Conservation (phyloP, 1,140 invertebrate genomes). For the Homalodisca vitripennis region DNA sequence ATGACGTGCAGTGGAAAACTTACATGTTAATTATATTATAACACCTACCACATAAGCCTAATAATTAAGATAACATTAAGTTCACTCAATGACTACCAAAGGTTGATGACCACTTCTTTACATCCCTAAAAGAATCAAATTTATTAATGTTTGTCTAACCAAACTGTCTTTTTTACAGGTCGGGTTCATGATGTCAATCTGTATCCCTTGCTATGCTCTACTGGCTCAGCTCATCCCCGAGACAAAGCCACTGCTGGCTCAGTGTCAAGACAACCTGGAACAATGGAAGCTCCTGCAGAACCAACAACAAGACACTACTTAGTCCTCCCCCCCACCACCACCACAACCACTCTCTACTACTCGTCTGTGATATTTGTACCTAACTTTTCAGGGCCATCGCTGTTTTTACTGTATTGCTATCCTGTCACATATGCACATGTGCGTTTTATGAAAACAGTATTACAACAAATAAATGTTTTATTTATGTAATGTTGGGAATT, state of each 20-base stretch:
- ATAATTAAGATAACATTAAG: no score
- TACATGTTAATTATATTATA: no score
- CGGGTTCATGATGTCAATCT: constrained; percentile 76
- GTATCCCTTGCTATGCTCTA: constrained; percentile 75
- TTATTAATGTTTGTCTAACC: neutral
- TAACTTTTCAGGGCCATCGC: constrained; percentile 8
- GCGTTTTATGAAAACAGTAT: constrained; percentile 20
- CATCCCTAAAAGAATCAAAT: neutral
- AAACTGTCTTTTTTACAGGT: constrained; percentile 55
- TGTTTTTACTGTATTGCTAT: constrained; percentile 1
- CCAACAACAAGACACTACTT: constrained; percentile 25
- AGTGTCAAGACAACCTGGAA: constrained; percentile 60
- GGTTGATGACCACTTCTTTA: neutral
- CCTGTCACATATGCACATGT: neutral
- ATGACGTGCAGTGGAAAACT: no score
- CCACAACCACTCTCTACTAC: neutral
- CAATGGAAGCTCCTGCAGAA: constrained; percentile 54
- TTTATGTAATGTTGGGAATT: no score
- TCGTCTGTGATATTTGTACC: constrained; percentile 30
- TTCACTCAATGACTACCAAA: no score
- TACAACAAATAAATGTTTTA: constrained; percentile 26
- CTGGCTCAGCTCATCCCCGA: constrained; percentile 66
- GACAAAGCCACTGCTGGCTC: constrained; percentile 66
- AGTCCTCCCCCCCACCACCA: no score
- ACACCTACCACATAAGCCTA: no score